These are phyloP conservation scores for Gortyna flavago DNA, from an alignment of 2,888 invertebrate species.

Conservation along the genomic window DNA sequence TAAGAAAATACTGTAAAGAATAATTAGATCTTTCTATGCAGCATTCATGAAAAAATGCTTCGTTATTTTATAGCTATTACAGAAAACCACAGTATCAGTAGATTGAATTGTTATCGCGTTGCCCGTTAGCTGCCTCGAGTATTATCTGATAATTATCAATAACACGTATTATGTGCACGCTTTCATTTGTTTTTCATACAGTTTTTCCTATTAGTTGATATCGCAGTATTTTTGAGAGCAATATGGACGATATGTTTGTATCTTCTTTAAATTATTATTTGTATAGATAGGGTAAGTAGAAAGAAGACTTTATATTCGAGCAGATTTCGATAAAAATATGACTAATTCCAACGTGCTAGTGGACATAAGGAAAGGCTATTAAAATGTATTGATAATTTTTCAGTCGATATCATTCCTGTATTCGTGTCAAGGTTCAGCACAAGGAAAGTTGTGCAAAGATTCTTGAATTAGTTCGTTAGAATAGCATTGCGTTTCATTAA, in stretches of 20 bases:
- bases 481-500: conserved; percentile 14
- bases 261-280: conserved; percentile 4
- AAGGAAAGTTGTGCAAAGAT: conserved; percentile 36
- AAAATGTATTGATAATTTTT: background rate
- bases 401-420: conserved; percentile 17
- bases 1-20: conserved; percentile 37
- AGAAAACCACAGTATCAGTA: conserved; percentile 56
- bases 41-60: conserved; percentile 44
- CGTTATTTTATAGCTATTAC: conserved; percentile 56
- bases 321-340: conserved; percentile 15
- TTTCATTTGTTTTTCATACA: conserved; percentile 43
- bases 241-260: conserved; percentile 8
- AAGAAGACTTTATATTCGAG: background rate
- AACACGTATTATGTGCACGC: conserved; percentile 52
- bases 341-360: background rate
- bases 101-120: conserved; percentile 61
- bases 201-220: conserved; percentile 25
- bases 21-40: conserved; percentile 39
- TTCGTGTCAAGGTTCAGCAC: conserved; percentile 49
- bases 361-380: background rate
- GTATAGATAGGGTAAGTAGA: background rate
- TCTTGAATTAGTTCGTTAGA: conserved; percentile 11
- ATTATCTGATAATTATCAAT: conserved; percentile 69
- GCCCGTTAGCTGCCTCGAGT: conserved; percentile 50
- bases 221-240: conserved; percentile 5